Conservation (phyloP, 1,140 invertebrate species). For the Bombyx mandarina region DNA sequence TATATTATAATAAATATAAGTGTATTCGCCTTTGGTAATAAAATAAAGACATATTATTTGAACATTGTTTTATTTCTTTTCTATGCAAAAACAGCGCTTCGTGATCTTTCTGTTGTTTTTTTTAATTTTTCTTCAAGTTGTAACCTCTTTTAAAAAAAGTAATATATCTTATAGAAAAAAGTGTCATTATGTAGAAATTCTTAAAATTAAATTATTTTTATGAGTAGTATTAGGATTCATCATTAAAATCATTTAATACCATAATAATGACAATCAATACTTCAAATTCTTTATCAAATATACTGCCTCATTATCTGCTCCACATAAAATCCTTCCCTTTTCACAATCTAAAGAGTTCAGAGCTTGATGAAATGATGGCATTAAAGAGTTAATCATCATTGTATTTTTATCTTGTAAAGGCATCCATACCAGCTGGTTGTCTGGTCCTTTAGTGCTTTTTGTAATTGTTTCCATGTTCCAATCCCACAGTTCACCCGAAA, state of each 20-base stretch:
- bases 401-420: conserved; percentile 76
- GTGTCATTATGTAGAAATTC: too few relatives aligned
- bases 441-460: conserved; percentile 46
- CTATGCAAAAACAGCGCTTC: too few relatives aligned
- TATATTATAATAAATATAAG: conserved; percentile 28
- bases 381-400: conserved; percentile 80
- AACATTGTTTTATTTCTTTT: conserved; percentile 23
- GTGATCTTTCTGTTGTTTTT: neutral
- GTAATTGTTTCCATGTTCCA: conserved; percentile 77
- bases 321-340: conserved; percentile 79
- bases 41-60: conserved; percentile 36
- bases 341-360: conserved; percentile 86
- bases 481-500: conserved; percentile 87
- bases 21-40: conserved; percentile 47
- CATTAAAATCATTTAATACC: neutral
- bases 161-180: too few relatives aligned
- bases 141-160: too few relatives aligned
- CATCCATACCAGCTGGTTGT: conserved; percentile 73
- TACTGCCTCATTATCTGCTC: conserved; percentile 87
- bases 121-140: too few relatives aligned
- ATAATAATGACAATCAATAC: conserved; percentile 26
- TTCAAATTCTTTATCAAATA: conserved; percentile 80
- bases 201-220: too few relatives aligned
- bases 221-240: neutral
- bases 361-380: conserved; percentile 79